These are phyloP conservation scores for Trididemnum clinides DNA, from an alignment of 23 tunicate genomes.

Conservation along the genomic window DNA sequence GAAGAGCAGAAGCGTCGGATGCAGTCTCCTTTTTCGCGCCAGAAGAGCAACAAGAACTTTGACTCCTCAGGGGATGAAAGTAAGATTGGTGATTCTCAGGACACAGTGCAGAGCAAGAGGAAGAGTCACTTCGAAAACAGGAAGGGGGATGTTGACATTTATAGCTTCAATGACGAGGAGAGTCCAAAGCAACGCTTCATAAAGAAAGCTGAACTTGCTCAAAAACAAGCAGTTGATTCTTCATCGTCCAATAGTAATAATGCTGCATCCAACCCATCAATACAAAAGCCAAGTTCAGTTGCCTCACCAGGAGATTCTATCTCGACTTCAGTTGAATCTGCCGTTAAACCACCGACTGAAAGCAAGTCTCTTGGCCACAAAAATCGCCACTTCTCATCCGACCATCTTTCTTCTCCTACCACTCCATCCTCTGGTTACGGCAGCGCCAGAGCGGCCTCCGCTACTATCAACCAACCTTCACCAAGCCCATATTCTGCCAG, in stretches of 20 bases:
- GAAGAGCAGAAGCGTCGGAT: background rate
- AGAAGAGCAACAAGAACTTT: background rate
- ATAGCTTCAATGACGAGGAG: constrained; percentile 69
- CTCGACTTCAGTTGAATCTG: background rate
- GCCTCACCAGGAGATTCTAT: background rate
- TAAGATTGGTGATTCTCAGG: background rate
- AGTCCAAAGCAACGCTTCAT: background rate
- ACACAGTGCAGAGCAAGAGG: background rate
- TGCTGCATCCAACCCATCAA: background rate
- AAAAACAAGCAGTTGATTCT: background rate
- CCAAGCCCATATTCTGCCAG: constrained; percentile 52
- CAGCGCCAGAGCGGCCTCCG: constrained; percentile 34
- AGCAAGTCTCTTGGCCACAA: background rate
- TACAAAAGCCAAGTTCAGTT: background rate
- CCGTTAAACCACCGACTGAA: background rate
- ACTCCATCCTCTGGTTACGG: constrained; percentile 78
- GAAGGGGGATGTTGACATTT: constrained; percentile 44
- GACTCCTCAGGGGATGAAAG: background rate
- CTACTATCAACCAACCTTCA: constrained; percentile 18
- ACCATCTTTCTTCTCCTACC: constrained; percentile 45
- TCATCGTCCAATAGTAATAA: background rate
- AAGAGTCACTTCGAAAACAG: background rate
- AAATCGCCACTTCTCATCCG: constrained; percentile 13
- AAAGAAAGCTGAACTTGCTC: constrained; percentile 1
- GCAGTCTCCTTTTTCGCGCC: background rate